Conservation (phyloP, 2,888 invertebrate species). For the Macropis europaea region DNA sequence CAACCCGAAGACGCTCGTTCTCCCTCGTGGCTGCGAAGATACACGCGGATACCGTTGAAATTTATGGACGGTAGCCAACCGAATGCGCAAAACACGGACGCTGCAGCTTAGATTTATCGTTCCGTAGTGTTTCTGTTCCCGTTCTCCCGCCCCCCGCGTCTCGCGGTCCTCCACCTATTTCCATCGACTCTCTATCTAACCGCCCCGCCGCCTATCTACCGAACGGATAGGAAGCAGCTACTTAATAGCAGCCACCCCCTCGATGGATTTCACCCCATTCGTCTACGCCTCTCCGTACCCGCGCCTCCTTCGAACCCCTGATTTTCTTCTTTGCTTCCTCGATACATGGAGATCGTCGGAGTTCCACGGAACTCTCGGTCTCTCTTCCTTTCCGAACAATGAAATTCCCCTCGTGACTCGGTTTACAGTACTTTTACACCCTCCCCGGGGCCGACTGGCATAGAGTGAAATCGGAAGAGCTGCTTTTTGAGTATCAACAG, state of each 20-base stretch:
- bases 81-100: slow-evolving; percentile 75
- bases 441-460: too few relatives aligned
- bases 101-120: slow-evolving; percentile 73
- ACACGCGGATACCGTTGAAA: slow-evolving; percentile 55
- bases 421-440: too few relatives aligned
- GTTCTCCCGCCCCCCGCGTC: slow-evolving; percentile 41
- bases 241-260: slow-evolving; percentile 53
- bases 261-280: slow-evolving; percentile 12
- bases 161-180: slow-evolving; percentile 35
- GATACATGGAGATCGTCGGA: too few relatives aligned
- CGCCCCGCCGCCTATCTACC: slow-evolving; percentile 3
- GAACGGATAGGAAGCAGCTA: slow-evolving; percentile 51
- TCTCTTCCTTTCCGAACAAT: too few relatives aligned
- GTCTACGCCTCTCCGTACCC: background rate
- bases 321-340: background rate
- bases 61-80: slow-evolving; percentile 73
- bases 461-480: too few relatives aligned
- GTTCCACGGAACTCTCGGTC: too few relatives aligned
- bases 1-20: slow-evolving; percentile 20
- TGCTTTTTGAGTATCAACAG: too few relatives aligned
- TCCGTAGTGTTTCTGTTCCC: slow-evolving; percentile 63
- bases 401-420: too few relatives aligned
- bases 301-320: background rate
- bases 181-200: slow-evolving; percentile 5
- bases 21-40: slow-evolving; percentile 37